A percentile compares a stretch with the other conserved stretches of the same genome.
Conservation (phyloP, 2,888 invertebrate genomes). For the Ichneumoninae sp. region DNA sequence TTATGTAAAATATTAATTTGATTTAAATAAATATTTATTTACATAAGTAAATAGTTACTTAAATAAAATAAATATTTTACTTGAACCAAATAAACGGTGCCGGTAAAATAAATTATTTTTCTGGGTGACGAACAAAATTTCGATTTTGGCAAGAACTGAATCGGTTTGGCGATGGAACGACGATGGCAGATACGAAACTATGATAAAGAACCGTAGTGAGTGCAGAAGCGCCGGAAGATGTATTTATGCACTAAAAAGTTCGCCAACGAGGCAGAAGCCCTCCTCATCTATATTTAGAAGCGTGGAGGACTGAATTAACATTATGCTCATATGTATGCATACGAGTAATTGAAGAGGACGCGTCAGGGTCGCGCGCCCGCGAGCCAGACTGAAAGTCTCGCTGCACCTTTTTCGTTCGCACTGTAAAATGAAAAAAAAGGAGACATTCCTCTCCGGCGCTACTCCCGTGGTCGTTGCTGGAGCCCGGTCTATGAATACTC, state of each 20-base stretch:
- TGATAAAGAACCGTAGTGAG: not conserved
- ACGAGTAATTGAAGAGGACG: constrained; percentile 73
- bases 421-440: constrained; percentile 18
- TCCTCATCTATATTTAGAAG: constrained; percentile 58
- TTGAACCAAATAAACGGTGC: too few species aligned
- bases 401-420: constrained; percentile 32
- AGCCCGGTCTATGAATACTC: not conserved
- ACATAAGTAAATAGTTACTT: too few species aligned
- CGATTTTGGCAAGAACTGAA: not conserved
- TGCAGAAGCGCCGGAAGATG: not conserved
- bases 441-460: constrained; percentile 13
- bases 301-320: constrained; percentile 75
- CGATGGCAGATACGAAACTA: not conserved
- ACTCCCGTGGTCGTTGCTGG: not conserved
- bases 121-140: not conserved
- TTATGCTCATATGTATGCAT: constrained; percentile 73
- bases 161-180: not conserved
- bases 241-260: constrained; percentile 7
- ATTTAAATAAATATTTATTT: too few species aligned
- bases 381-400: constrained; percentile 52
- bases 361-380: constrained; percentile 51
- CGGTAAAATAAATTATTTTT: too few species aligned
- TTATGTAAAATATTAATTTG: too few species aligned
- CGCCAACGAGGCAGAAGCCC: constrained; percentile 20
- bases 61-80: too few species aligned